These are phyloP conservation scores for Varecia variegata DNA, from an alignment of 2,797 vertebrate genomes.

Conservation along the genomic window DNA sequence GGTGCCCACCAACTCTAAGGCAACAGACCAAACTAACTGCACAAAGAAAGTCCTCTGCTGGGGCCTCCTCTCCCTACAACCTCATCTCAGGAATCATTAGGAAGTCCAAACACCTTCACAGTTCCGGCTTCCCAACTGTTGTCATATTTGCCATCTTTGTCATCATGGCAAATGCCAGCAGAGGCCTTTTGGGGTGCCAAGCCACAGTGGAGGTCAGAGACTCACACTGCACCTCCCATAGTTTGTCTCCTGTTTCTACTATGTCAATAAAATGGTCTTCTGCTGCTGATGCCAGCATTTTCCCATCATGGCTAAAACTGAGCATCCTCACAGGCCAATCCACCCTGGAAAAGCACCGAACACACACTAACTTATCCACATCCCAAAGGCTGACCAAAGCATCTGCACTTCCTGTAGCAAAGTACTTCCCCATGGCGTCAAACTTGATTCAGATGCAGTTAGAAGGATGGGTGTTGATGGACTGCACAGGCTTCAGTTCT, in stretches of 20 bases:
- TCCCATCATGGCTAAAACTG: slow-evolving; percentile 98
- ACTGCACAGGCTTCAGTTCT: slow-evolving; percentile 97
- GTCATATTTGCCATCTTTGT: slow-evolving; percentile 99
- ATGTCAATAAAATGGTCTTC: slow-evolving; percentile 99
- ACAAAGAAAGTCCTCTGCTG: not conserved
- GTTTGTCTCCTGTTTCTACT: slow-evolving; percentile 97
- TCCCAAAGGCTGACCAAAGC: slow-evolving; percentile 97
- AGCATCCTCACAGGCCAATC: slow-evolving; percentile 98
- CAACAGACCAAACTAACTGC: not conserved
- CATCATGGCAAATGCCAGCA: slow-evolving; percentile 96
- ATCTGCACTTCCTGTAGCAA: slow-evolving; percentile 96
- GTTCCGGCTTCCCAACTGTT: slow-evolving; percentile 96
- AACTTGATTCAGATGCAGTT: slow-evolving; percentile 99
- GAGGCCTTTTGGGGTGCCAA: slow-evolving; percentile 96
- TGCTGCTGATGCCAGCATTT: slow-evolving; percentile 96
- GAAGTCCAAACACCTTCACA: slow-evolving; percentile 97
- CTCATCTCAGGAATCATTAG: slow-evolving; percentile 91
- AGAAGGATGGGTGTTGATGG: slow-evolving; percentile 97
- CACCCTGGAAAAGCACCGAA: slow-evolving; percentile 96
- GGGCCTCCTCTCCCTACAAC: not conserved
- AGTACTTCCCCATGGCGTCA: slow-evolving; percentile 96
- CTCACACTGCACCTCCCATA: slow-evolving; percentile 98
- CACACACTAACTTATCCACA: slow-evolving; percentile 96
- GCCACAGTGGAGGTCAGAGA: slow-evolving; percentile 98
- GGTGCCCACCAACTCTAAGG: slow-evolving; percentile 59